Evolutionary conservation across 2,113 vertebrate species (phyloP).

Genomic region (Seriola quinqueradiata): DNA sequence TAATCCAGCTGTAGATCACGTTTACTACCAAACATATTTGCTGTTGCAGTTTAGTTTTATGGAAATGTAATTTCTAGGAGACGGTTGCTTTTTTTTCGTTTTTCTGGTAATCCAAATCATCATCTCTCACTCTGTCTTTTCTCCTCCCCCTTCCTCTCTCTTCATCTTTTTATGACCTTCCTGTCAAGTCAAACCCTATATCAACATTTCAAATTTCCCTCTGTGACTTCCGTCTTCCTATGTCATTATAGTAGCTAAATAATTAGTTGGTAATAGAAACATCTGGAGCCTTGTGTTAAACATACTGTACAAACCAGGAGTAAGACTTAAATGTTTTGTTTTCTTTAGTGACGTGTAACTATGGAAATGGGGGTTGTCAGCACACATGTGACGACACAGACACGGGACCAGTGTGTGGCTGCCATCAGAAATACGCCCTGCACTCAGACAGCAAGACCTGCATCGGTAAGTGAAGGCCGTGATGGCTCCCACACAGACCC

Average conservation of each 20-base stretch:
- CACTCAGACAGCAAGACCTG: constrained; percentile 96
- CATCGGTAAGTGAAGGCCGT: constrained; percentile 91
- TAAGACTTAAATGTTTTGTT: constrained; percentile 18
- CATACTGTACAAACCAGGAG: not conserved
- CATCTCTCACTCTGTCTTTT: no score
- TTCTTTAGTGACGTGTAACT: constrained; percentile 97
- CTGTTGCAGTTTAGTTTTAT: not conserved
- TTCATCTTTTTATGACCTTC: not conserved
- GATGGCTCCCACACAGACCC: not conserved
- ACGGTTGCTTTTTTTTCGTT: no score
- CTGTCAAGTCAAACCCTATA: not conserved
- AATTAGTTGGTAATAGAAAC: not conserved
- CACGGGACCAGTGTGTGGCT: constrained; percentile 92
- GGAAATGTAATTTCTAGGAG: not conserved
- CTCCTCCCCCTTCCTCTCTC: not conserved
- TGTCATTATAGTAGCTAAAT: not conserved
- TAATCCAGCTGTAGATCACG: not conserved
- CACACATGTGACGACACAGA: constrained; percentile 98
- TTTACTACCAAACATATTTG: not conserved
- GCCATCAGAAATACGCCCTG: constrained; percentile 98
- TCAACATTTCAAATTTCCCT: not conserved
- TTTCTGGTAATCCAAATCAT: no score
- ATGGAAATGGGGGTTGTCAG: constrained; percentile 98
- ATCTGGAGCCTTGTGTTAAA: not conserved
- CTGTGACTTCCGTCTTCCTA: not conserved